phyloP scores from a whole-genome alignment of 2,888 invertebrate genomes.

The Caenorhabditis auriculariae region DNA sequence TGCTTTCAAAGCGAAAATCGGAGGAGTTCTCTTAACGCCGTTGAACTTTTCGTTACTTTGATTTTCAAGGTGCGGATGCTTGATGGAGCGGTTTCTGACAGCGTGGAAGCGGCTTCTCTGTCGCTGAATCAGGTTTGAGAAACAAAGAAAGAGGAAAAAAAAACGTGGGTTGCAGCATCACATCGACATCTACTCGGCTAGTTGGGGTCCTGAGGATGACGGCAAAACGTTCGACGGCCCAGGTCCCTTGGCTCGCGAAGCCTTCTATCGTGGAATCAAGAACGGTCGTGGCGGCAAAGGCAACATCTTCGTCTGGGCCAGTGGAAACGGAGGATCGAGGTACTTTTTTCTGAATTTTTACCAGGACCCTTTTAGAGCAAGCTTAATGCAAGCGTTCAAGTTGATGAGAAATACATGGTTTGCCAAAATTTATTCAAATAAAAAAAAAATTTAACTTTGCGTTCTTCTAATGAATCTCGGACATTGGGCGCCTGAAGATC shows the following conservation, averaged over 20 bases:
- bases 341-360: background rate
- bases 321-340: slow-evolving; percentile 82
- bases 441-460: too few relatives aligned
- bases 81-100: slow-evolving; percentile 78
- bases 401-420: too few relatives aligned
- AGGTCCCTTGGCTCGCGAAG: slow-evolving; percentile 73
- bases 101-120: slow-evolving; percentile 81
- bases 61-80: slow-evolving; percentile 78
- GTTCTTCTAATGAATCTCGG: too few relatives aligned
- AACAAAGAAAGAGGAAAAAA: background rate
- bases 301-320: slow-evolving; percentile 95
- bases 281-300: slow-evolving; percentile 85
- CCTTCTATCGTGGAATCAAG: slow-evolving; percentile 59
- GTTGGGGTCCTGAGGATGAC: slow-evolving; percentile 96
- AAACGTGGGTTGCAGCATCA: slow-evolving; percentile 71
- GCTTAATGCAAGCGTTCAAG: too few relatives aligned
- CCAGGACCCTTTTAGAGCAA: too few relatives aligned
- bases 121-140: slow-evolving; percentile 76
- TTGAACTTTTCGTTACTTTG: background rate
- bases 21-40: slow-evolving; percentile 49
- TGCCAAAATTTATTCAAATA: too few relatives aligned
- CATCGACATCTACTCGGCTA: slow-evolving; percentile 93
- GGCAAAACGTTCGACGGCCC: slow-evolving; percentile 96
- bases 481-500: too few relatives aligned
- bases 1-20: slow-evolving; percentile 78